Percentiles rank a stretch among this genome's conserved stretches.
phyloP scores from a whole-genome alignment of 2,113 vertebrate genomes.

The Trochalopteron elliotii region DNA sequence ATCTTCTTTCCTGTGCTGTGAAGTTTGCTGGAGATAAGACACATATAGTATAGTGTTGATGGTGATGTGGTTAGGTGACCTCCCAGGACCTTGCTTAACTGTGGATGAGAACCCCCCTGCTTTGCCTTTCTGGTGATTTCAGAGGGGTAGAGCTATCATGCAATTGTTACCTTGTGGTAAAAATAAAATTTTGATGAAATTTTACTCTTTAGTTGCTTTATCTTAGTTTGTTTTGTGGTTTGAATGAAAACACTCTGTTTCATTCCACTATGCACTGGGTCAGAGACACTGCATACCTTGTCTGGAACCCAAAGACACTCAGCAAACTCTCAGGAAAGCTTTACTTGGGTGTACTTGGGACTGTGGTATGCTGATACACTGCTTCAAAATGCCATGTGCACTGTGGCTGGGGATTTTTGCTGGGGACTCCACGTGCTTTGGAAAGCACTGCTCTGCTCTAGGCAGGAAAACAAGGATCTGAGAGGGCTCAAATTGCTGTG shows the following conservation, averaged over 20 bases:
- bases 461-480: slow-evolving; percentile 9
- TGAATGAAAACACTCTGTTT: not conserved
- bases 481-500: not conserved
- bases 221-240: not conserved
- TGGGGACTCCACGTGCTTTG: not conserved
- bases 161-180: not conserved
- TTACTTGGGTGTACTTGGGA: not conserved
- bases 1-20: not conserved
- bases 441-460: not conserved
- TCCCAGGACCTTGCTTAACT: not conserved
- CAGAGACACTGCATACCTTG: not conserved
- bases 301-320: not conserved
- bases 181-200: accelerated
- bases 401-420: not conserved
- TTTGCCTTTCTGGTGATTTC: not conserved
- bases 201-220: not conserved
- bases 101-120: not conserved
- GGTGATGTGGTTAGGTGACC: not conserved
- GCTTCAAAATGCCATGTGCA: not conserved
- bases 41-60: accelerated
- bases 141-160: accelerated
- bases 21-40: not conserved
- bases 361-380: not conserved
- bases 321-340: not conserved
- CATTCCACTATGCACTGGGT: not conserved